A percentile compares a stretch with the other conserved stretches of the same genome.
These are phyloP conservation scores for Mastomys coucha DNA, from an alignment of 2,113 vertebrate genomes.

Conservation along the genomic window DNA sequence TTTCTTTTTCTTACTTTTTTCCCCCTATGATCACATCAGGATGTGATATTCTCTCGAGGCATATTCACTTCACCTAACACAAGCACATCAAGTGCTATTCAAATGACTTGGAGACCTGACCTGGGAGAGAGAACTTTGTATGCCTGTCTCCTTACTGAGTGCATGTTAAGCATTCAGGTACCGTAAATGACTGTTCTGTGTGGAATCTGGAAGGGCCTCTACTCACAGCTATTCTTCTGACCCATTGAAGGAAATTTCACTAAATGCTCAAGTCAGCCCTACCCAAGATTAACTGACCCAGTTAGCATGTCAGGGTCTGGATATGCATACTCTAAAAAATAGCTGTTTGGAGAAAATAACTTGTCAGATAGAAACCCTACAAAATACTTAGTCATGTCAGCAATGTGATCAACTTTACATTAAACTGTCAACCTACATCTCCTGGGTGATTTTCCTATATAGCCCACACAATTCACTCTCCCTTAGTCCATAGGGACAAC, in stretches of 20 bases:
- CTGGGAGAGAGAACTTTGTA: background rate
- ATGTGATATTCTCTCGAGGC: background rate
- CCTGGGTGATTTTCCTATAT: background rate
- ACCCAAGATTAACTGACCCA: background rate
- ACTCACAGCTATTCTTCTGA: background rate
- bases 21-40: background rate
- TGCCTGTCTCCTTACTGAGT: background rate
- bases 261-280: background rate
- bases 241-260: background rate
- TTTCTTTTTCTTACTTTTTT: background rate
- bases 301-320: background rate
- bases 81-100: background rate
- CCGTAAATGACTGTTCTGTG: background rate
- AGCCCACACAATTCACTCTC: background rate
- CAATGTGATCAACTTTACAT: background rate
- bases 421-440: background rate
- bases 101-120: background rate
- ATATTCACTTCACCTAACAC: background rate
- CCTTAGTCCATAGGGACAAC: background rate
- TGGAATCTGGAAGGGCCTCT: background rate
- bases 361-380: background rate
- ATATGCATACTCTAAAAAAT: background rate
- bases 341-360: background rate
- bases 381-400: background rate
- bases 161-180: background rate